A percentile compares a stretch with the other conserved stretches of the same genome.
Conservation (phyloP, 2,113 vertebrate species). For the Pavo muticus region DNA sequence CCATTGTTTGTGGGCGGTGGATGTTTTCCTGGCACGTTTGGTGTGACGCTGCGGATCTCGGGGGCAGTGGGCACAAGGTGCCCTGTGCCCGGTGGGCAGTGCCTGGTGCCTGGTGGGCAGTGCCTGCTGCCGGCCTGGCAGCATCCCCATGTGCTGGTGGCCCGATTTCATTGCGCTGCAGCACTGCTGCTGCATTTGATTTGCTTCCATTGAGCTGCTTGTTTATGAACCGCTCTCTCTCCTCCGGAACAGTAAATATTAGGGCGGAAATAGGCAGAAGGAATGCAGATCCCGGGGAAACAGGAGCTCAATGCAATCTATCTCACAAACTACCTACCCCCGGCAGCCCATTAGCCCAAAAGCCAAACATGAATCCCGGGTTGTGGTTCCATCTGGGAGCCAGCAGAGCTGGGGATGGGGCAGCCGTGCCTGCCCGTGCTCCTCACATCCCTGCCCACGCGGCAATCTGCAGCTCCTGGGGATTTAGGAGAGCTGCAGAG, state of each 20-base stretch:
- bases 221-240: not conserved
- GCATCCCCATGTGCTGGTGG: not conserved
- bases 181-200: not conserved
- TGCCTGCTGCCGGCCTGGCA: not conserved
- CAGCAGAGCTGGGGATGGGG: not conserved
- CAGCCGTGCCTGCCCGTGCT: not conserved
- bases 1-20: slow-evolving; percentile 49
- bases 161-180: not conserved
- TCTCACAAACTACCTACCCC: not conserved
- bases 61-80: not conserved
- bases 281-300: not conserved
- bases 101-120: not conserved
- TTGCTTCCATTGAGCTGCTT: not conserved
- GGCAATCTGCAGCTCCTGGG: not conserved
- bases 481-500: not conserved
- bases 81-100: not conserved
- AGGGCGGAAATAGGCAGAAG: not conserved
- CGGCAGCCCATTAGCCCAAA: not conserved
- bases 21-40: slow-evolving; percentile 14
- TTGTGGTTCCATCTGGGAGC: not conserved
- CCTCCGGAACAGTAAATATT: not conserved
- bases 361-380: slow-evolving; percentile 39
- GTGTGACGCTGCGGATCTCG: slow-evolving; percentile 9
- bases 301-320: not conserved
- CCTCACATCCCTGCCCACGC: not conserved